These are phyloP conservation scores for Todiramphus chloris DNA, from an alignment of 2,113 vertebrate genomes.

Conservation along the genomic window DNA sequence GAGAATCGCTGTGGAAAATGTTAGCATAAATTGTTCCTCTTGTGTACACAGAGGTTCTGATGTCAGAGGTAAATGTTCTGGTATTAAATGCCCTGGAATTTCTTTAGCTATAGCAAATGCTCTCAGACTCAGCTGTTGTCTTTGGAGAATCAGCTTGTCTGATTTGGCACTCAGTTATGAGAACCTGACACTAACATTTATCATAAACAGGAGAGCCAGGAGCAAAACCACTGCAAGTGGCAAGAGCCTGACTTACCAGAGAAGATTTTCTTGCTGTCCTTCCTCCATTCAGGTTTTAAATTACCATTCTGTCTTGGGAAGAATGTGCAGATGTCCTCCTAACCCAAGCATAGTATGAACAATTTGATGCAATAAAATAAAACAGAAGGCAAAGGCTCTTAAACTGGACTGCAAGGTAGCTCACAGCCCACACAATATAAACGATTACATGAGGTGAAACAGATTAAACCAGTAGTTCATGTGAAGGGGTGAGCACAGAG, in stretches of 20 bases:
- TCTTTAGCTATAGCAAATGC: conserved; percentile 6
- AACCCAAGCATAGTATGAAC: neutral
- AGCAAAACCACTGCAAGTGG: neutral
- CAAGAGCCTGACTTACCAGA: neutral
- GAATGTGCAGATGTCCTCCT: neutral
- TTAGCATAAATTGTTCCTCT: conserved; percentile 42
- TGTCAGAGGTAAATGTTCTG: conserved; percentile 50
- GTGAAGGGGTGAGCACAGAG: neutral
- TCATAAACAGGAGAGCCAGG: neutral
- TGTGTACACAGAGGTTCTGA: conserved; percentile 20
- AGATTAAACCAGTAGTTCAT: neutral
- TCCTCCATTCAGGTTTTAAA: neutral
- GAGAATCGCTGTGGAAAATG: conserved; percentile 45
- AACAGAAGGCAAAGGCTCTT: neutral
- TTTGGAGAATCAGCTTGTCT: neutral
- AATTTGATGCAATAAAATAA: neutral
- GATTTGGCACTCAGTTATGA: neutral
- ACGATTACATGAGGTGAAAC: neutral
- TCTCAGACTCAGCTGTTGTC: neutral
- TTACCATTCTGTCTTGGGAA: neutral
- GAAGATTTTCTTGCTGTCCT: neutral
- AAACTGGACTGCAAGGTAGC: neutral
- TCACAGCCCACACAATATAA: neutral
- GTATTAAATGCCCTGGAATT: conserved; percentile 26
- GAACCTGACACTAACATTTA: neutral